A percentile compares a stretch with the other conserved stretches of the same genome.
Evolutionary conservation across 2,888 invertebrate genomes (phyloP).

Genomic region (Chrysolina americana): DNA sequence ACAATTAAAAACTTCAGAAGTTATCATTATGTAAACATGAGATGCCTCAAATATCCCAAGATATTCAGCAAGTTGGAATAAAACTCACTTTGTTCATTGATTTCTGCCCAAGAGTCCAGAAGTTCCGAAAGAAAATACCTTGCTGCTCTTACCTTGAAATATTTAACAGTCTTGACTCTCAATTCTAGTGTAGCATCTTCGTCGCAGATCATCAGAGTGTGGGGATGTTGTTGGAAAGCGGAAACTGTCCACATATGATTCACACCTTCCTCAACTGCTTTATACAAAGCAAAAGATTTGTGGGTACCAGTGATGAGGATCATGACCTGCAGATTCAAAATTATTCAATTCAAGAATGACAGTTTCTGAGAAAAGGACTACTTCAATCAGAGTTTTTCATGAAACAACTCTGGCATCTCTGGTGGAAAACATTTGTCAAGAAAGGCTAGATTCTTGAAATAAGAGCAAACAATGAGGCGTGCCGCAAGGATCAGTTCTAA

Average conservation of each 20-base stretch:
- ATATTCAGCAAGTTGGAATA: background rate
- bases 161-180: conserved; percentile 98
- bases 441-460: no score
- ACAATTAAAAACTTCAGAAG: no score
- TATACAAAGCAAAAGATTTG: conserved; percentile 96
- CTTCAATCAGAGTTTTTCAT: no score
- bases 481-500: no score
- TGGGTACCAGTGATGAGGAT: conserved; percentile 97
- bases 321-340: conserved; percentile 80
- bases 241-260: conserved; percentile 99
- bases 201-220: conserved; percentile 95
- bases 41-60: no score
- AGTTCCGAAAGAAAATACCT: background rate
- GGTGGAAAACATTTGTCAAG: no score
- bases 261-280: conserved; percentile 98
- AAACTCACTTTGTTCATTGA: background rate
- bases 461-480: no score
- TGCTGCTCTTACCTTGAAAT: conserved; percentile 78
- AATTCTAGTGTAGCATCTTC: conserved; percentile 98
- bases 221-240: conserved; percentile 96
- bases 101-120: background rate
- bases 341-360: background rate
- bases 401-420: no score
- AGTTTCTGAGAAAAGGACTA: no score
- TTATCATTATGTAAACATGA: no score